These are phyloP conservation scores for Philereme transversata DNA, from an alignment of 2,888 invertebrate genomes.

Conservation along the genomic window DNA sequence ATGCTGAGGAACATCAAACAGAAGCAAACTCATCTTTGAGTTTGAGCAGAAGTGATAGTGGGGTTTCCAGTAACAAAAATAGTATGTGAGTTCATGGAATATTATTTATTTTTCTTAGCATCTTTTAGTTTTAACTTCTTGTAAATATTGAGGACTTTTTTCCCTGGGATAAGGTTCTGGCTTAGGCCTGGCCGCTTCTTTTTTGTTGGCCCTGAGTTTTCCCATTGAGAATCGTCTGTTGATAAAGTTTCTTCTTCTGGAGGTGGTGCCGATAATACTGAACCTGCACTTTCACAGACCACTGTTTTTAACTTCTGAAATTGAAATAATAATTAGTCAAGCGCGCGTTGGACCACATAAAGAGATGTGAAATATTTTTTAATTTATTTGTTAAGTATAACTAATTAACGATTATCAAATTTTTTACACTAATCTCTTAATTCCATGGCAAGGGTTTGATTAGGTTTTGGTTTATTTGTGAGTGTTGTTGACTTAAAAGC, in stretches of 20 bases:
- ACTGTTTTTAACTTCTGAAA: constrained; percentile 72
- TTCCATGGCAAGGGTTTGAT: too few relatives aligned
- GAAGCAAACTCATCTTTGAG: too few relatives aligned
- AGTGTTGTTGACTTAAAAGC: too few relatives aligned
- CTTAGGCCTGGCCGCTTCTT: constrained; percentile 91
- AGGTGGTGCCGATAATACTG: constrained; percentile 66
- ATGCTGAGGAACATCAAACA: too few relatives aligned
- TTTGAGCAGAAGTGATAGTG: too few relatives aligned
- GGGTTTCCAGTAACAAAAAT: background rate
- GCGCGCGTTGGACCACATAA: too few relatives aligned
- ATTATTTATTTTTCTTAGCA: constrained; percentile 49
- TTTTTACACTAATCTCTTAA: too few relatives aligned
- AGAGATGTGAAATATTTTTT: too few relatives aligned
- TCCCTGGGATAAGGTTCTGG: constrained; percentile 90
- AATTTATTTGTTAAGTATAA: too few relatives aligned
- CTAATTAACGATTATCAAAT: too few relatives aligned
- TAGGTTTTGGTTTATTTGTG: too few relatives aligned
- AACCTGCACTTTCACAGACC: constrained; percentile 72
- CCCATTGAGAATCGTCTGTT: constrained; percentile 75
- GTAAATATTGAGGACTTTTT: constrained; percentile 92
- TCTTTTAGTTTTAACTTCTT: constrained; percentile 85
- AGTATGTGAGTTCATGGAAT: constrained; percentile 1
- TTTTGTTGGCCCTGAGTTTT: constrained; percentile 81
- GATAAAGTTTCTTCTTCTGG: constrained; percentile 52
- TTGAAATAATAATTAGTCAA: constrained; percentile 18